Conservation (phyloP, 2,113 vertebrate species). For the Rhegmatorhina hoffmannsi region DNA sequence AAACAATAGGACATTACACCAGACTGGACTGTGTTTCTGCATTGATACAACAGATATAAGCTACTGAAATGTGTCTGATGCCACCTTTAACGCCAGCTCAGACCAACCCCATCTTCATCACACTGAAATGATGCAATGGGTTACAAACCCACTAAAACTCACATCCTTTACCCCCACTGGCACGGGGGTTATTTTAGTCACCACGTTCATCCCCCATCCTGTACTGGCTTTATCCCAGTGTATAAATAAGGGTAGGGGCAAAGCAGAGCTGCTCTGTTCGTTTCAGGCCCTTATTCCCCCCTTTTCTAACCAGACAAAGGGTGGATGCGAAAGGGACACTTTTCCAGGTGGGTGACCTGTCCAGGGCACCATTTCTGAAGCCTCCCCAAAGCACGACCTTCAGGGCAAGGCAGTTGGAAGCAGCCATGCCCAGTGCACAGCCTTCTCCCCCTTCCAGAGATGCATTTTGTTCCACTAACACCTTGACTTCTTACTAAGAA, state of each 20-base stretch:
- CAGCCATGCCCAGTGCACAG: background rate
- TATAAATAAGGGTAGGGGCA: background rate
- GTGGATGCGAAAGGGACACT: background rate
- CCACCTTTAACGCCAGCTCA: background rate
- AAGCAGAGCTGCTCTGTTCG: background rate
- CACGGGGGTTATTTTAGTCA: background rate
- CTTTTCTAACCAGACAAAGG: background rate
- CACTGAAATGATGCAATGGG: background rate
- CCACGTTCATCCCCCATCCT: rapidly evolving
- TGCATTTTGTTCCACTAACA: background rate
- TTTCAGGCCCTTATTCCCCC: background rate
- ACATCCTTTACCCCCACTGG: background rate
- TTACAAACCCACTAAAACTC: background rate
- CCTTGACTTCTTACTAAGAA: conserved; percentile 7
- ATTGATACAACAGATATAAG: background rate
- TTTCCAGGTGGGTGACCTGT: background rate
- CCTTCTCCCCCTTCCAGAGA: background rate
- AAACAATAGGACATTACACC: background rate
- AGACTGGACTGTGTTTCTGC: background rate
- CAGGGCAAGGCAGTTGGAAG: background rate
- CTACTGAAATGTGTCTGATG: background rate
- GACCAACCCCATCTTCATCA: background rate
- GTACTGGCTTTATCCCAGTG: background rate
- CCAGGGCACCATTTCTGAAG: background rate
- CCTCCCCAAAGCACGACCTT: background rate